Evolutionary conservation across 2,888 invertebrate genomes (phyloP).

Genomic region (Acleris sparsana): DNA sequence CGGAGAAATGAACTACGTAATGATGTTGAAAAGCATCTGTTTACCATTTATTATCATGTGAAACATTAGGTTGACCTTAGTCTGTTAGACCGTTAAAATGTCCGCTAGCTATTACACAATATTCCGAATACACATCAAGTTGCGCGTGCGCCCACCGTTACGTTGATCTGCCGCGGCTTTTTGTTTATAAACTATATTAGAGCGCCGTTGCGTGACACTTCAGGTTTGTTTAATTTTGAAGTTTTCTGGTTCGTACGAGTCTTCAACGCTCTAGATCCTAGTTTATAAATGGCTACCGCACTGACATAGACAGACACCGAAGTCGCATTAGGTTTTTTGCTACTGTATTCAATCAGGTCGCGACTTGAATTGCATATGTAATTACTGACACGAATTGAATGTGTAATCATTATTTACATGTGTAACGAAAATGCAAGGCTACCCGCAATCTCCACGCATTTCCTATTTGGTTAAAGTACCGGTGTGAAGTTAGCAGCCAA

Average conservation of each 20-base stretch:
- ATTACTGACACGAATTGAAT: no score
- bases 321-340: conserved; percentile 7
- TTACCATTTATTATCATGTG: conserved; percentile 33
- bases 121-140: conserved; percentile 3
- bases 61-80: conserved; percentile 33
- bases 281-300: neutral
- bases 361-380: no score
- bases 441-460: no score
- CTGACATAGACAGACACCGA: conserved; percentile 9
- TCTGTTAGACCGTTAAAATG: conserved; percentile 15
- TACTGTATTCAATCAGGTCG: neutral
- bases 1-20: conserved; percentile 30
- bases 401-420: no score
- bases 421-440: no score
- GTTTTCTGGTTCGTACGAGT: neutral
- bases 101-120: conserved; percentile 24
- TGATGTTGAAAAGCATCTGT: conserved; percentile 33
- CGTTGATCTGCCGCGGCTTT: conserved; percentile 5
- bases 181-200: conserved; percentile 24
- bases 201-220: conserved; percentile 15
- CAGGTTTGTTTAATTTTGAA: neutral
- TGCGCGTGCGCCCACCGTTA: conserved; percentile 12
- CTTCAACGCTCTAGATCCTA: conserved; percentile 8
- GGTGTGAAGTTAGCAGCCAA: no score
- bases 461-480: no score